Evolutionary conservation across 1,140 invertebrate species (phyloP), one percentile per base, ranked within the genome.

Genomic region (Homarus americanus): DNA sequence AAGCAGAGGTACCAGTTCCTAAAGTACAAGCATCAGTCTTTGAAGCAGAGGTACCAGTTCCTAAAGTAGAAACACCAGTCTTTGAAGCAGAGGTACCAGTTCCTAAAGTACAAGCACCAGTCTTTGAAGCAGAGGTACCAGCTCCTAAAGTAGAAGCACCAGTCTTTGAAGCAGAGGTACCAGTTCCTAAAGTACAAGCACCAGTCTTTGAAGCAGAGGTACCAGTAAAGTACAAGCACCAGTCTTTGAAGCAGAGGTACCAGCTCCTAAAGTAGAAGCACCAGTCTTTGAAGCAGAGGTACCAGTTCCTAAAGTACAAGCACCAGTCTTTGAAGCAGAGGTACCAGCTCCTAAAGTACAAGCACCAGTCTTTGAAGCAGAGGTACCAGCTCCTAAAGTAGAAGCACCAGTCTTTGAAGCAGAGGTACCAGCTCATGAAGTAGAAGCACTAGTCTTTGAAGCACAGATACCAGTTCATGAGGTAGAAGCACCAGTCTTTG

Each of bases 371-470:
- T 38, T 9, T 78, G 2, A 38, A 41, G 40, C 2, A 15, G 75
- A 78, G 12, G 4, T 5, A 78, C 15, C 38, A 40, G 24, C n/a
- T n/a, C n/a, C n/a, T n/a, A n/a, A n/a, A n/a, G n/a, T n/a, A n/a
- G n/a, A n/a, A n/a, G n/a, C 40, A 40, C 36, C 40, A 20, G 75
- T 78, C 2, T 44, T 38, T 78, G 75, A 44, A 78, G 75, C 44
- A 17, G 36, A 20, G n/a, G 7, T 20, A 41, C 75, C 40, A 78
- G 75, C 41, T 24, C n/a, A 5, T 78, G 75, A 78, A 44, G 10
- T 12, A 41, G 75, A 38, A 38, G 4, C 15, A 40, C 34, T 38
- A 78, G 2, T 41, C 7, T 17, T 20, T 41, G 36, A 78, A 32
- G n/a, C 41, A 24, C 36, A 41, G 44, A 17, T 44, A 44, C 75